Percentiles rank a stretch among this genome's conserved stretches.
These are phyloP conservation scores for Hedya salicella DNA, from an alignment of 2,888 invertebrate genomes.

Conservation along the genomic window DNA sequence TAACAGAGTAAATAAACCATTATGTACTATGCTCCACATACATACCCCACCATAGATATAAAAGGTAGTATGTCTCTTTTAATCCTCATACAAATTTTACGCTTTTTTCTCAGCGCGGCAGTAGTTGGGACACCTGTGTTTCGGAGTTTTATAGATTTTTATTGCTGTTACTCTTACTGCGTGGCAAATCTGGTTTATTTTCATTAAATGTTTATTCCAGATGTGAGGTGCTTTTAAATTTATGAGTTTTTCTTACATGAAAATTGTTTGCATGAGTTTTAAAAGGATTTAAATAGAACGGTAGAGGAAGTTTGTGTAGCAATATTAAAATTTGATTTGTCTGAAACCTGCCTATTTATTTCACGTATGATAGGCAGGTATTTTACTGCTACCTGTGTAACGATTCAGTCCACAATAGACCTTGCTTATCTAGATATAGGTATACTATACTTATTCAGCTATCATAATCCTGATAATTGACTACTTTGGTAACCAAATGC, in stretches of 20 bases:
- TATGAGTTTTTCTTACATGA: slow-evolving; percentile 10
- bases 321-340: not conserved
- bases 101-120: not conserved
- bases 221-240: slow-evolving; percentile 1
- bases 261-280: slow-evolving; percentile 8
- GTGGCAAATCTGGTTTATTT: not conserved
- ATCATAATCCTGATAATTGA: too few relatives aligned
- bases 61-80: not conserved
- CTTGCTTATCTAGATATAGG: too few relatives aligned
- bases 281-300: not conserved
- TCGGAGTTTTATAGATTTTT: slow-evolving; percentile 6
- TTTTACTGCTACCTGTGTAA: too few relatives aligned
- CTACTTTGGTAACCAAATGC: too few relatives aligned
- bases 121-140: not conserved
- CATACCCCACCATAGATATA: not conserved
- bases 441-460: too few relatives aligned
- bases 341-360: not conserved
- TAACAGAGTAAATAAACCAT: slow-evolving; percentile 33
- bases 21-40: slow-evolving; percentile 28
- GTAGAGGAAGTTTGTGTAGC: not conserved
- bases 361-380: too few relatives aligned
- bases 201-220: slow-evolving; percentile 12
- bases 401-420: too few relatives aligned
- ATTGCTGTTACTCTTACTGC: not conserved
- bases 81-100: not conserved